Evolutionary conservation across 2,113 vertebrate species (phyloP).

Genomic region (Gasterosteus aculeatus): DNA sequence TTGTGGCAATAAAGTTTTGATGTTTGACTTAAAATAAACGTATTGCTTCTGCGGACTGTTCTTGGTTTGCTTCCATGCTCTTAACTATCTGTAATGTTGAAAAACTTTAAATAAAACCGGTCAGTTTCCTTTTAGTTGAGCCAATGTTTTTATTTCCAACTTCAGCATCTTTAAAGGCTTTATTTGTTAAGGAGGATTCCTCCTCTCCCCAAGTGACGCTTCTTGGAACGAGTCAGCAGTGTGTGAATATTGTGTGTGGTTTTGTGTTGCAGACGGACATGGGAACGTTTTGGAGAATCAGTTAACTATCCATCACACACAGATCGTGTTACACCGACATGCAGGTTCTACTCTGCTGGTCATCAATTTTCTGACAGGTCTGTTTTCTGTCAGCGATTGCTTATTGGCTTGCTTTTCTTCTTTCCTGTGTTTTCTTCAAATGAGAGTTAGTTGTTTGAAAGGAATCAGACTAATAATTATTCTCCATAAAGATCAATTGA

Average conservation of each 20-base stretch:
- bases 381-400: conserved; percentile 57
- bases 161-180: conserved; percentile 24
- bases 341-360: conserved; percentile 64
- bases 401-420: conserved; percentile 8
- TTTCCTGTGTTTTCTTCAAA: background rate
- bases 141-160: conserved; percentile 3
- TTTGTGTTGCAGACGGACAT: conserved; percentile 40
- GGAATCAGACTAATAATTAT: background rate
- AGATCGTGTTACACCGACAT: conserved; percentile 71
- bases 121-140: background rate
- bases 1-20: background rate
- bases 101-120: background rate
- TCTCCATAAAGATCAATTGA: background rate
- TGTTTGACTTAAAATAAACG: background rate
- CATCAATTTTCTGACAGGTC: conserved; percentile 59
- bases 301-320: conserved; percentile 75
- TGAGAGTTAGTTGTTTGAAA: background rate
- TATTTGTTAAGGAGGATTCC: conserved; percentile 25
- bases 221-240: conserved; percentile 60
- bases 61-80: background rate
- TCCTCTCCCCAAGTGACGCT: conserved; percentile 12
- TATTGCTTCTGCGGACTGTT: background rate
- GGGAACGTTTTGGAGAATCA: conserved; percentile 72
- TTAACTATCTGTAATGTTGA: background rate
- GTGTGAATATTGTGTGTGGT: conserved; percentile 46